Conservation (phyloP, 2,113 vertebrate species). For the Ceuthmochares aereus region DNA sequence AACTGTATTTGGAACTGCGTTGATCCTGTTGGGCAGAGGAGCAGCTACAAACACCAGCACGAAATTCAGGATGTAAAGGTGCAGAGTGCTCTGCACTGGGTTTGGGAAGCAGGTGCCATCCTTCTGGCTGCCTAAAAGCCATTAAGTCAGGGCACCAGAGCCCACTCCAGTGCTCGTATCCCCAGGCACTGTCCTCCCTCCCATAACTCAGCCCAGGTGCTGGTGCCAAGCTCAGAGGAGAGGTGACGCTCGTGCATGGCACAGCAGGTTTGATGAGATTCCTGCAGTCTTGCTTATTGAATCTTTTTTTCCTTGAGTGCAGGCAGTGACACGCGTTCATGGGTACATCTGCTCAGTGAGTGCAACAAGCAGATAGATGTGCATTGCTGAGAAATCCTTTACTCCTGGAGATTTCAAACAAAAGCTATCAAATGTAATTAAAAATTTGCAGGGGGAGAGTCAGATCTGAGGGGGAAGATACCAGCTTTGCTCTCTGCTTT, state of each 20-base stretch:
- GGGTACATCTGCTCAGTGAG: background rate
- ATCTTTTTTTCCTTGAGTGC: background rate
- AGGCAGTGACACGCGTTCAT: background rate
- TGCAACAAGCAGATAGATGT: slow-evolving; percentile 40
- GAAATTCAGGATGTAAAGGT: accelerated
- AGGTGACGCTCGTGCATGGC: background rate
- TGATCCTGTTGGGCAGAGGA: background rate
- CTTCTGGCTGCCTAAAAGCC: background rate
- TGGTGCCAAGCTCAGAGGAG: background rate
- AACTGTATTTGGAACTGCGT: too few relatives aligned
- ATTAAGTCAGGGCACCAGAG: background rate
- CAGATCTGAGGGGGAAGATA: slow-evolving; percentile 62
- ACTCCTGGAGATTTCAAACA: slow-evolving; percentile 49
- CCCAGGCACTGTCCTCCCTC: background rate
- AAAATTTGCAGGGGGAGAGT: slow-evolving; percentile 24
- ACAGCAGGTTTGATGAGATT: background rate
- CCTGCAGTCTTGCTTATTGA: background rate
- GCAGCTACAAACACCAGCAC: background rate
- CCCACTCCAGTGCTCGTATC: background rate
- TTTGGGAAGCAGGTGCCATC: accelerated
- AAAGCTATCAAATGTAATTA: slow-evolving; percentile 63
- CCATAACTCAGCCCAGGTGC: background rate
- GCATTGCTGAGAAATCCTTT: slow-evolving; percentile 52
- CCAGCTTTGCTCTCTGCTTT: slow-evolving; percentile 41
- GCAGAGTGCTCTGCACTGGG: accelerated